These are phyloP conservation scores for Cuniculus paca DNA, from an alignment of 2,797 vertebrate species.

Conservation along the genomic window DNA sequence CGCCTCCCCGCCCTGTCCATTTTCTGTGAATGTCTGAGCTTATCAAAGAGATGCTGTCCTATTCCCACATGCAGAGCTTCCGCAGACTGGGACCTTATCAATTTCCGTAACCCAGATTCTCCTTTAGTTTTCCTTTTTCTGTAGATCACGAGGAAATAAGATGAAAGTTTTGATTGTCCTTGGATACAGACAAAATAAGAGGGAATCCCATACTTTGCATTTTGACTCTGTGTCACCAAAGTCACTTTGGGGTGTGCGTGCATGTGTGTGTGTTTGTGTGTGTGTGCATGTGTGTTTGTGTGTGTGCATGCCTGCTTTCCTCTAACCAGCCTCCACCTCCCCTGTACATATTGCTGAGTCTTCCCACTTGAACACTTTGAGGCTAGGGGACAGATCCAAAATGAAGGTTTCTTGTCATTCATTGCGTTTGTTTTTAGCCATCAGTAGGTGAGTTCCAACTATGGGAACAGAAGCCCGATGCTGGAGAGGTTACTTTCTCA, in stretches of 20 bases:
- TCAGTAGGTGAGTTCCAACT: background rate
- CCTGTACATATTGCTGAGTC: background rate
- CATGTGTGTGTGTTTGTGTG: too few species aligned
- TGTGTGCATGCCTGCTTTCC: background rate
- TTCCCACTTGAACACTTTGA: background rate
- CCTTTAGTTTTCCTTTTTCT: background rate
- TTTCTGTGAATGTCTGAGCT: background rate
- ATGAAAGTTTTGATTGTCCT: background rate
- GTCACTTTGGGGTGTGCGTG: background rate
- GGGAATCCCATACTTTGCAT: background rate
- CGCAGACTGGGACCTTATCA: background rate
- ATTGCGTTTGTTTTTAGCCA: background rate
- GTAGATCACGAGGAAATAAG: background rate
- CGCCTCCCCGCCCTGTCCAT: background rate
- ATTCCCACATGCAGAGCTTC: too few species aligned
- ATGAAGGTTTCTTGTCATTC: too few species aligned
- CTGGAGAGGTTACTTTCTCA: background rate
- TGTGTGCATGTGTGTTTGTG: too few species aligned
- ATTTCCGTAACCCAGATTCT: background rate
- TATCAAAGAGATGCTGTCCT: accelerated
- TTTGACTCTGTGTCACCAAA: background rate
- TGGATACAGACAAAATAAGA: background rate
- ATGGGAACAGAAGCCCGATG: accelerated
- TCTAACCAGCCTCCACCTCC: accelerated
- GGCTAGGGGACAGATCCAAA: accelerated